A percentile compares a stretch with the other conserved stretches of the same genome.
Conservation (phyloP, 2,113 vertebrate genomes). For the Gavialis gangeticus region DNA sequence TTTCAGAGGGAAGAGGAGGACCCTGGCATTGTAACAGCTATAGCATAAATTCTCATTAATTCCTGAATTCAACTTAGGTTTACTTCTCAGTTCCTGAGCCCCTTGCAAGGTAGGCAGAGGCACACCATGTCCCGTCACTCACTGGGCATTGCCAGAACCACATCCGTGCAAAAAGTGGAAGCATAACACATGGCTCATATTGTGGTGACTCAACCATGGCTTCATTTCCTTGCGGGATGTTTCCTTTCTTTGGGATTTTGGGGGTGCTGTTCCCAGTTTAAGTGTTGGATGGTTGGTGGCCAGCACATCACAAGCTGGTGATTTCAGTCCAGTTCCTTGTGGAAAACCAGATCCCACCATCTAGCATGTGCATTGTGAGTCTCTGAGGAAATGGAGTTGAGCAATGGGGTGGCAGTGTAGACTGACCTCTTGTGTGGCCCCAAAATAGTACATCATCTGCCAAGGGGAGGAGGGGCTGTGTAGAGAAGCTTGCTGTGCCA, state of each 20-base stretch:
- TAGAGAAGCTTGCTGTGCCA: background rate
- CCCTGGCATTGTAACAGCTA: background rate
- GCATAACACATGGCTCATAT: background rate
- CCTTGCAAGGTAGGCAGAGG: background rate
- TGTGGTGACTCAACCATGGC: background rate
- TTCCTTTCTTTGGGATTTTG: background rate
- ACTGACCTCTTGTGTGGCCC: background rate
- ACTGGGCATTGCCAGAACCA: background rate
- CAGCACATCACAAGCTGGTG: background rate
- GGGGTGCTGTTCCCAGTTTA: background rate
- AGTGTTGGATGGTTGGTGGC: background rate
- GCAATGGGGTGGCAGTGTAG: background rate
- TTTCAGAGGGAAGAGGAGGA: background rate
- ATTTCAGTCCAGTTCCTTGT: background rate
- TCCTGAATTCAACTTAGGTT: too few species aligned
- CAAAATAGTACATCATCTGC: background rate
- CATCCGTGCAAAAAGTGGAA: background rate
- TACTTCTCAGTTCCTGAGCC: too few species aligned
- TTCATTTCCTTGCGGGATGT: background rate
- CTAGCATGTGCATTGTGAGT: background rate
- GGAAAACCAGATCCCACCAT: accelerated
- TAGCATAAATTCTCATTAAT: too few species aligned
- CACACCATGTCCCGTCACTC: too few species aligned
- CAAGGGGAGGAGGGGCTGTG: background rate
- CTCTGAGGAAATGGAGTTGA: background rate